These are phyloP conservation scores for Chelon auratus DNA, from an alignment of 2,797 vertebrate genomes.

Conservation along the genomic window DNA sequence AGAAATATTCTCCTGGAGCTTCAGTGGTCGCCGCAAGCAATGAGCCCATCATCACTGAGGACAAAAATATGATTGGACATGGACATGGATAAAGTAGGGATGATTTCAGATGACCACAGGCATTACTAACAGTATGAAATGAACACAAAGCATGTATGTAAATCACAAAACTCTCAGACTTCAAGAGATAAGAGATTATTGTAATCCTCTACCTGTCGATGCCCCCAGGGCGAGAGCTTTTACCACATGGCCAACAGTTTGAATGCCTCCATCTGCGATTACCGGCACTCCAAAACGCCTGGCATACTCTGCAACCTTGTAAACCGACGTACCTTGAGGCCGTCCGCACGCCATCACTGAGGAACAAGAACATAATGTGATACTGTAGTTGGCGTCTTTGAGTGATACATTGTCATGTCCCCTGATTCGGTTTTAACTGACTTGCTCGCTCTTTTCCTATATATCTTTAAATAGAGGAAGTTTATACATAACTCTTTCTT, in stretches of 20 bases:
- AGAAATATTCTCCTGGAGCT: conserved; percentile 95
- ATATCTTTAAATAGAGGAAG: no score
- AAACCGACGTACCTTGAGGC: conserved; percentile 94
- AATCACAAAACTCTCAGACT: background rate
- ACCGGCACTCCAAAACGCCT: conserved; percentile 93
- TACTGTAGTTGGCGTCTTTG: background rate
- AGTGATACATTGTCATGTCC: background rate
- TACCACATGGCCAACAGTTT: conserved; percentile 94
- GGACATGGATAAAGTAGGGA: background rate
- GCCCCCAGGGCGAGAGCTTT: conserved; percentile 94
- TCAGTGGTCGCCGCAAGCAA: conserved; percentile 94
- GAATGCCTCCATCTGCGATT: conserved; percentile 94
- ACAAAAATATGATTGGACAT: background rate
- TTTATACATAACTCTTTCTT: background rate
- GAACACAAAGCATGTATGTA: background rate
- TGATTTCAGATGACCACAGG: background rate
- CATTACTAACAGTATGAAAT: background rate
- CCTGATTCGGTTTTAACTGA: background rate
- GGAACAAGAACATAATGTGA: background rate
- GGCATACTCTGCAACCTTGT: conserved; percentile 95
- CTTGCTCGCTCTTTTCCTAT: background rate
- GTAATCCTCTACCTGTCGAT: conserved; percentile 87
- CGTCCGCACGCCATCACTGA: conserved; percentile 94
- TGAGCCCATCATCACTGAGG: conserved; percentile 95
- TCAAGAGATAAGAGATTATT: background rate